A percentile compares a stretch with the other conserved stretches of the same genome.
These are phyloP conservation scores for Parotia lawesii DNA, from an alignment of 2,113 vertebrate species.

Conservation along the genomic window DNA sequence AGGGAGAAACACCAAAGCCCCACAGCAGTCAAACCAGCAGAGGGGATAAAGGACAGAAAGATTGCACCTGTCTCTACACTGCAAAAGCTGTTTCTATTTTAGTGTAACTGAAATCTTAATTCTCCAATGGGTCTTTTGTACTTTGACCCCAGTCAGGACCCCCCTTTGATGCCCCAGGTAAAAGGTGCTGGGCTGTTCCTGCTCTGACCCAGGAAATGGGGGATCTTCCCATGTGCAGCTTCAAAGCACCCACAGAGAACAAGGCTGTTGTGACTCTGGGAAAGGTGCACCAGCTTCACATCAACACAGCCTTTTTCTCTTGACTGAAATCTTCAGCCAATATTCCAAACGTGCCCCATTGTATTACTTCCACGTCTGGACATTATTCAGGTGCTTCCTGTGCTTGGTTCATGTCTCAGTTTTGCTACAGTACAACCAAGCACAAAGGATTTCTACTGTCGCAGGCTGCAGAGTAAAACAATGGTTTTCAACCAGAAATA, in stretches of 20 bases:
- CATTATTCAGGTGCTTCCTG: not conserved
- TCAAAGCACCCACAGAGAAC: not conserved
- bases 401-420: not conserved
- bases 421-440: not conserved
- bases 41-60: not conserved
- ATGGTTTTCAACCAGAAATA: not conserved
- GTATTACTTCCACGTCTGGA: not conserved
- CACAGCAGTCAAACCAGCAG: not conserved
- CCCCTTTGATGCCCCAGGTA: not conserved
- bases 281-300: not conserved
- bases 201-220: not conserved
- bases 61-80: not conserved
- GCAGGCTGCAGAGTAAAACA: not conserved
- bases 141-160: not conserved
- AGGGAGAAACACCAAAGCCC: not conserved
- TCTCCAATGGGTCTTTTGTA: not conserved
- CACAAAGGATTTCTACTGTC: not conserved
- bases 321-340: not conserved
- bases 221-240: not conserved
- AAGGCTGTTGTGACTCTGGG: not conserved
- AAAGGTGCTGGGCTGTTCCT: not conserved
- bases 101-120: not conserved
- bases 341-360: not conserved
- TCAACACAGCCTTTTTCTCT: not conserved
- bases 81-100: not conserved